Conservation (phyloP, 2,888 invertebrate species). For the Agrilus mali region DNA sequence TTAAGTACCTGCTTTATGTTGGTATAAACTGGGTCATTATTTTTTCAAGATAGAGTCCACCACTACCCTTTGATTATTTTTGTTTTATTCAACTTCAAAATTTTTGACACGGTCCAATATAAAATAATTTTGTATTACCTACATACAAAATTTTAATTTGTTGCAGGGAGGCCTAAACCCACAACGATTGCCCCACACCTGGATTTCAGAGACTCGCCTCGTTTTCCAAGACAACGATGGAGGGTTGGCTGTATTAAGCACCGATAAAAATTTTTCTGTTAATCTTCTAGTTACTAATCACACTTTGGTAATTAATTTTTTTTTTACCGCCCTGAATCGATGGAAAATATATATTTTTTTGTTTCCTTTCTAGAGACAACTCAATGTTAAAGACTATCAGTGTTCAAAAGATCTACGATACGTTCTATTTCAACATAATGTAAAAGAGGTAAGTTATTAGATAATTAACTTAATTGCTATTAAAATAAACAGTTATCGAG, state of each 20-base stretch:
- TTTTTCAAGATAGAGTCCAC: no score
- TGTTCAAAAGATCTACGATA: constrained; percentile 76
- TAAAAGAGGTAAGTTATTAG: constrained; percentile 60
- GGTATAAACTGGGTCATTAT: no score
- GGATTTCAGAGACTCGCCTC: constrained; percentile 72
- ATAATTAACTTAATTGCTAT: not conserved
- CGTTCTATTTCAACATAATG: constrained; percentile 80
- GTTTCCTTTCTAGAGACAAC: constrained; percentile 56
- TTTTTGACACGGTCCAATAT: no score
- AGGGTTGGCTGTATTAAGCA: constrained; percentile 66
- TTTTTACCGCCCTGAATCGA: not conserved
- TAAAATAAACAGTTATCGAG: no score
- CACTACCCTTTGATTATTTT: no score
- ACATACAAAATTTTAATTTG: no score
- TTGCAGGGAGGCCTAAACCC: constrained; percentile 32
- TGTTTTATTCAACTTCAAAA: no score
- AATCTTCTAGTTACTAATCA: constrained; percentile 75
- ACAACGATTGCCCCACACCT: constrained; percentile 55
- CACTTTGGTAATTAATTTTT: constrained; percentile 53
- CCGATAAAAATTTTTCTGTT: constrained; percentile 60
- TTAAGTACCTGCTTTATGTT: constrained; percentile 1
- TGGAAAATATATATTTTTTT: not conserved
- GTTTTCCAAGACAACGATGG: constrained; percentile 82
- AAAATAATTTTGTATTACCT: no score
- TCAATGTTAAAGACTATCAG: constrained; percentile 77